phyloP scores from a whole-genome alignment of 1,140 invertebrate species.

The Trissolcus basalis region DNA sequence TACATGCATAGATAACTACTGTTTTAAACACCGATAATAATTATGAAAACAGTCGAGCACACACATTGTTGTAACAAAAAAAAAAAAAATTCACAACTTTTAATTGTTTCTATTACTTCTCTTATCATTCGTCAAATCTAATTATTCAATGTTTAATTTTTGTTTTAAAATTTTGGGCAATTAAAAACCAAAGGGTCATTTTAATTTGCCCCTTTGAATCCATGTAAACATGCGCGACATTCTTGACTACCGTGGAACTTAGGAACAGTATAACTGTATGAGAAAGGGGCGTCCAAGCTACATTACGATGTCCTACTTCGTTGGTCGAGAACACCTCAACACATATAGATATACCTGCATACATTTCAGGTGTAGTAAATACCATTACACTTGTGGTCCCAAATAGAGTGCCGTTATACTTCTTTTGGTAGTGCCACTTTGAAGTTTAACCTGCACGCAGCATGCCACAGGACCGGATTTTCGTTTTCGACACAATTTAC shows the following conservation, averaged over 20 bases:
- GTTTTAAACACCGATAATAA: too few relatives aligned
- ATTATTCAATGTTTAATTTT: too few relatives aligned
- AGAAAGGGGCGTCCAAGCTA: conserved; percentile 45
- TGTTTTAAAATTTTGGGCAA: neutral
- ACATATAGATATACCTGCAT: conserved; percentile 37
- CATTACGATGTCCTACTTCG: conserved; percentile 54
- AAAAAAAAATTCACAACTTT: too few relatives aligned
- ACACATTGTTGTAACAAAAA: too few relatives aligned
- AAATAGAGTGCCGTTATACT: conserved; percentile 57
- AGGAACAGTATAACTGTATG: conserved; percentile 49
- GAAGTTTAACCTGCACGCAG: conserved; percentile 27
- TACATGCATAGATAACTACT: too few relatives aligned
- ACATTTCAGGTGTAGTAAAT: conserved; percentile 52
- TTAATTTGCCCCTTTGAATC: conserved; percentile 3
- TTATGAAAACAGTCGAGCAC: too few relatives aligned
- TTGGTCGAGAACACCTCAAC: conserved; percentile 47
- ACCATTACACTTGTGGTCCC: conserved; percentile 49
- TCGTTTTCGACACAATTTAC: conserved; percentile 43
- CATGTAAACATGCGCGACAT: conserved; percentile 42
- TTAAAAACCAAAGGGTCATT: too few relatives aligned
- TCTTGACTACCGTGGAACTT: conserved; percentile 31
- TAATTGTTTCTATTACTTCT: too few relatives aligned
- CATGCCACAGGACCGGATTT: conserved; percentile 33
- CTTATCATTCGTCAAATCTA: too few relatives aligned
- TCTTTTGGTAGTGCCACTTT: conserved; percentile 48